Conservation (phyloP, 2,888 invertebrate genomes). For the Malachius bipustulatus region DNA sequence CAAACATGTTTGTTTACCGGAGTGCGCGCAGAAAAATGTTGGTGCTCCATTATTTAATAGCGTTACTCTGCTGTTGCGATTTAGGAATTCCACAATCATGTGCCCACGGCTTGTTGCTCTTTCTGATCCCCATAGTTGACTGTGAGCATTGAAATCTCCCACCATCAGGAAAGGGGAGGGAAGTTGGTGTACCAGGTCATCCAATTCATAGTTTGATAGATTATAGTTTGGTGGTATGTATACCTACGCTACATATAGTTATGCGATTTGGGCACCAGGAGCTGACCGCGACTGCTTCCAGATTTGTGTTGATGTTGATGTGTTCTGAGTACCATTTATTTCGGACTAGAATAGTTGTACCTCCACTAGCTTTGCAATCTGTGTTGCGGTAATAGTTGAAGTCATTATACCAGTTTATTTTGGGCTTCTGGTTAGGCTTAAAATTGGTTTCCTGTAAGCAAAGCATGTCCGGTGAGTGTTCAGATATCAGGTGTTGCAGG, state of each 20-base stretch:
- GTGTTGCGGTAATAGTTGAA: conserved; percentile 10
- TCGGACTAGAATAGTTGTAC: conserved; percentile 10
- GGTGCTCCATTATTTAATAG: conserved; percentile 9
- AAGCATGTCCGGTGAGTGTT: conserved; percentile 9
- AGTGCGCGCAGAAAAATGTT: conserved; percentile 10
- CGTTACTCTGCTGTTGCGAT: not conserved
- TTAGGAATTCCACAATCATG: conserved; percentile 6
- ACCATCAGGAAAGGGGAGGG: conserved; percentile 11
- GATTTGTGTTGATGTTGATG: conserved; percentile 10
- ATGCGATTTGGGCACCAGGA: too few relatives aligned
- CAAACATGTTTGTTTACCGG: conserved; percentile 11
- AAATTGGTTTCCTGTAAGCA: conserved; percentile 17
- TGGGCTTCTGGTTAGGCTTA: conserved; percentile 9
- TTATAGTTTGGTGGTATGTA: conserved; percentile 12
- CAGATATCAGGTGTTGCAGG: conserved; percentile 12
- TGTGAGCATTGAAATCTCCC: too few relatives aligned
- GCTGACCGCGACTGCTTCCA: conserved; percentile 13
- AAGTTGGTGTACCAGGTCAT: conserved; percentile 10
- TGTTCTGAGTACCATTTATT: conserved; percentile 8
- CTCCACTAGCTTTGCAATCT: conserved; percentile 11
- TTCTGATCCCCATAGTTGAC: too few relatives aligned
- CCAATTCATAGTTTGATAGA: conserved; percentile 7
- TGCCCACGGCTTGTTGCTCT: too few relatives aligned
- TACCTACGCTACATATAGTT: conserved; percentile 13
- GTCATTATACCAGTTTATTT: conserved; percentile 10